Base-by-base conservation (phyloP, 2,888 invertebrate genomes). In the Candidula unifasciata region DNA sequence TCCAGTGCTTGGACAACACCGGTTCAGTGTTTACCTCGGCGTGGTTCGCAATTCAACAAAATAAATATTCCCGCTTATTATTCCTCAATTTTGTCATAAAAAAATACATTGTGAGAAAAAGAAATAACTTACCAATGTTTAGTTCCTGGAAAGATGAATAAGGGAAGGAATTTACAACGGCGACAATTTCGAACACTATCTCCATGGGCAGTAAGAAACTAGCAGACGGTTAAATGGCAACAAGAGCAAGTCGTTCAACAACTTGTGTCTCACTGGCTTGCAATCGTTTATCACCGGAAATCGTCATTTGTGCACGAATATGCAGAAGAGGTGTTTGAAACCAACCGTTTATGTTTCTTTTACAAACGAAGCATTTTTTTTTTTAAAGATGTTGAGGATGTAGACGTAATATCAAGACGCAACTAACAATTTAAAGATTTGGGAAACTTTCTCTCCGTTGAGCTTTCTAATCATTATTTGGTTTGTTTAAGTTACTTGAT, bases 111-210 rank as follows among this genome's bases (percentile, higher is more conserved):
- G 44, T 44, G 44, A 13, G 44, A 44, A 44, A 44, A 44, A 10
- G 13, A 44, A 44, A 44, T 6, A 30, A 54, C 74, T 54, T 74
- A 74, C 74, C 74, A 74, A 74, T 74, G 33, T 74, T 54, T 13
- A 74, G 54, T 74, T 74, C 54, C 74, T 54, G 74, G 74, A 54
- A 74, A 54, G 54, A 52, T n/a, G 54, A 74, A 74, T 74, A 54
- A 24, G 54, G 74, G 54, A 54, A 54, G 54, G 30, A 30, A 13
- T 33, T 30, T 74, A 21, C 74, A 44, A 44, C 44, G 52, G 30
- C 54, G 54, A 74, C 21, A 74, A 30, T 54, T 54, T 74, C 74
- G 30, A 74, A 74, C 13, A 33, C 74, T 74, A 74, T 54, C 74
- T 52, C 74, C 74, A 74, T 74, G 30, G 30, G 74, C 74, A 54